Conservation (phyloP, 2,113 vertebrate species). For the Grallaria varia region DNA sequence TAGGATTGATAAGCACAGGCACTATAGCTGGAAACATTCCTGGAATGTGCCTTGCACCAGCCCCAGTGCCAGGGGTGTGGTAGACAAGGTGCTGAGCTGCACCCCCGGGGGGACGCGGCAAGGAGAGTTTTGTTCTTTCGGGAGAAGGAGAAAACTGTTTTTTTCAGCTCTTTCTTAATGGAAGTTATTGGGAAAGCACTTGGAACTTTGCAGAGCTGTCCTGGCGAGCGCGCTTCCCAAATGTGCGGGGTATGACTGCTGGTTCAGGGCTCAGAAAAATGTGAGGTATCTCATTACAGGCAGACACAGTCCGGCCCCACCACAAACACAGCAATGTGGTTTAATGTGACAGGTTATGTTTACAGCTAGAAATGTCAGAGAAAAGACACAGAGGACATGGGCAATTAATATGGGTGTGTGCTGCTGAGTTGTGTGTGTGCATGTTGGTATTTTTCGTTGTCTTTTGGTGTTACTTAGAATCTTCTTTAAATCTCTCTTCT, state of each 20-base stretch:
- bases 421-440: background rate
- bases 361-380: background rate
- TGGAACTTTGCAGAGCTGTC: background rate
- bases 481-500: background rate
- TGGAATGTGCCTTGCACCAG: background rate
- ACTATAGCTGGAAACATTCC: background rate
- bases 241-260: background rate
- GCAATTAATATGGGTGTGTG: background rate
- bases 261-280: background rate
- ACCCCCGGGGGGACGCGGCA: background rate
- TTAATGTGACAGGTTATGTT: background rate
- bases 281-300: rapidly evolving
- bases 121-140: background rate
- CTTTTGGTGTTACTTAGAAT: background rate
- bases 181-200: background rate
- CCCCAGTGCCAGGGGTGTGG: rapidly evolving
- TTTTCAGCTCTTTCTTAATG: background rate
- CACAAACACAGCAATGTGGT: background rate
- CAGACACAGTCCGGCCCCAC: background rate
- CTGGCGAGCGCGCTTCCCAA: rapidly evolving
- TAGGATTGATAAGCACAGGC: background rate
- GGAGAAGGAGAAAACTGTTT: background rate
- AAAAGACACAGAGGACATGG: background rate
- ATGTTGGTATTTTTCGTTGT: background rate
- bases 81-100: background rate